A percentile compares a stretch with the other conserved stretches of the same genome.
Evolutionary conservation across 2,113 vertebrate genomes (phyloP).

Genomic region (Falcunculus frontatus): DNA sequence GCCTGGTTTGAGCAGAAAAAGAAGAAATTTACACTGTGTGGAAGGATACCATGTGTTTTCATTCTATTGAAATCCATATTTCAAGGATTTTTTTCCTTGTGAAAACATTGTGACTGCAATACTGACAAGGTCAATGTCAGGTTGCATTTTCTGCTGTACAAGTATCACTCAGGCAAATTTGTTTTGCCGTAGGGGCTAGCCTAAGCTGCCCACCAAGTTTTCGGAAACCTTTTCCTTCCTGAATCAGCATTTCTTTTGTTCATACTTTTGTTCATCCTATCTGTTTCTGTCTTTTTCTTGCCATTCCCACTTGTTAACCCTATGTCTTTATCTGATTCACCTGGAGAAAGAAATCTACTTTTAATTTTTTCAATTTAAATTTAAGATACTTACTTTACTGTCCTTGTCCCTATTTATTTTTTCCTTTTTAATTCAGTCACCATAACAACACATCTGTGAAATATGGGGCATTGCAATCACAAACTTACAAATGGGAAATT

Average conservation of each 20-base stretch:
- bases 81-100: slow-evolving; percentile 1
- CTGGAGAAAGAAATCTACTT: neutral
- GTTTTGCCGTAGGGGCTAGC: neutral
- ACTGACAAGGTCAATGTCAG: slow-evolving; percentile 54
- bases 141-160: slow-evolving; percentile 56
- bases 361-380: neutral
- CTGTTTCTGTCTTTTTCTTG: neutral
- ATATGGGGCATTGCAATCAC: neutral
- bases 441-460: neutral
- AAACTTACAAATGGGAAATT: neutral
- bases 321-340: neutral
- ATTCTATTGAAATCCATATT: slow-evolving; percentile 17
- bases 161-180: slow-evolving; percentile 58
- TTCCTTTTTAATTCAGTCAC: neutral
- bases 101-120: neutral
- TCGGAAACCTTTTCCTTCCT: slow-evolving; percentile 6
- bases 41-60: neutral
- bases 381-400: neutral
- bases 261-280: neutral
- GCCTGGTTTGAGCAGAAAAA: neutral
- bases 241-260: slow-evolving; percentile 37
- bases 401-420: neutral
- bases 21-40: neutral
- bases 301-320: neutral
- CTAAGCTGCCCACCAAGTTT: slow-evolving; percentile 1